These are phyloP conservation scores for Macropodus opercularis DNA, from an alignment of 2,797 vertebrate genomes.

Conservation along the genomic window DNA sequence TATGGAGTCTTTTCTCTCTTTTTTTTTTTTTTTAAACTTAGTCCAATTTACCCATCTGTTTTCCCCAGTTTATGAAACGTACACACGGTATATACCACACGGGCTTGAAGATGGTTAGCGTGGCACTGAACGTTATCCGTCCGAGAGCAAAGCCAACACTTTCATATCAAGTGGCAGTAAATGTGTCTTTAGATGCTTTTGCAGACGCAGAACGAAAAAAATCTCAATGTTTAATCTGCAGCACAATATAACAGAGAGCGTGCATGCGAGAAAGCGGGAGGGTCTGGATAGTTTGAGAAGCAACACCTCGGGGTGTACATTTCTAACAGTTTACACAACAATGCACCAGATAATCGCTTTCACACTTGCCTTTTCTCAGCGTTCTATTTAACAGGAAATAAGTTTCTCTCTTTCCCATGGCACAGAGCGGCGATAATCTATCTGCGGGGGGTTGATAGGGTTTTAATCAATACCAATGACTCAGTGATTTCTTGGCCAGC, in stretches of 20 bases:
- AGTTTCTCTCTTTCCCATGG: slow-evolving; percentile 1
- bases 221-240: too few species aligned
- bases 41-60: slow-evolving; percentile 37
- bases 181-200: not conserved
- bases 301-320: not conserved
- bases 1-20: slow-evolving; percentile 42
- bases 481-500: slow-evolving; percentile 35
- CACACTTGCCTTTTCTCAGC: not conserved
- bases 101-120: not conserved
- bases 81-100: not conserved
- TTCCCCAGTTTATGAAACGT: slow-evolving; percentile 21
- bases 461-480: slow-evolving; percentile 53
- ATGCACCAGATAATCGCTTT: not conserved
- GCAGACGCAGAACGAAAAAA: too few species aligned
- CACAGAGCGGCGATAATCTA: slow-evolving; percentile 18
- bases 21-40: slow-evolving; percentile 34
- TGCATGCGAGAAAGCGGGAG: too few species aligned
- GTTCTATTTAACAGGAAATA: slow-evolving; percentile 16
- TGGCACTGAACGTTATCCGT: not conserved
- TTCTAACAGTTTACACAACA: not conserved
- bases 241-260: too few species aligned
- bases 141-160: too few species aligned
- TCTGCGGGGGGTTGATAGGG: slow-evolving; percentile 32
- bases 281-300: not conserved
- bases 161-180: too few species aligned